Conservation (phyloP, 1,140 invertebrate species). For the Papilio dardanus region DNA sequence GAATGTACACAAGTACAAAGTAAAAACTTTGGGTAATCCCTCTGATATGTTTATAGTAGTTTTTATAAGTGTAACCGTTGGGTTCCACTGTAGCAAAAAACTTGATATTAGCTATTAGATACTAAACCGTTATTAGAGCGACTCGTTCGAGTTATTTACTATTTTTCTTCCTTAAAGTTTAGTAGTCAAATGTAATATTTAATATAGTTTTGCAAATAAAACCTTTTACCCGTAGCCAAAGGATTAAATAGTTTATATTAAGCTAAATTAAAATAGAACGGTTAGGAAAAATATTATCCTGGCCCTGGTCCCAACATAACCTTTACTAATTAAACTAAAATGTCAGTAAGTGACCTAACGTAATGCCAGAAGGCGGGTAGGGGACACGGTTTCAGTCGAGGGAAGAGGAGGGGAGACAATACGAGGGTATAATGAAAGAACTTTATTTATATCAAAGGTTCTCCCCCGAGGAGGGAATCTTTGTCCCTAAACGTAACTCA, state of each 20-base stretch:
- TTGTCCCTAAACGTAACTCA: constrained; percentile 31
- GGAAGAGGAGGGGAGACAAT: neutral
- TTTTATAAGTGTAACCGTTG: too few relatives aligned
- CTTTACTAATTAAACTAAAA: constrained; percentile 38
- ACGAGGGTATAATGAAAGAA: constrained; percentile 37
- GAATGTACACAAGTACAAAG: too few relatives aligned
- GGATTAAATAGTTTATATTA: neutral
- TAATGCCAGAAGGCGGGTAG: constrained; percentile 32
- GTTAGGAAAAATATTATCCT: constrained; percentile 7
- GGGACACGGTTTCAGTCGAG: neutral
- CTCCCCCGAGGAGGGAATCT: constrained; percentile 36
- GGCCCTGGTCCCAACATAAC: constrained; percentile 13
- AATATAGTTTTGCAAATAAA: too few relatives aligned
- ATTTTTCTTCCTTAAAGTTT: too few relatives aligned
- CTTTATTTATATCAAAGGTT: constrained; percentile 38
- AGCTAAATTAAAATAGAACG: constrained; percentile 1
- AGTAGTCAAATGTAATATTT: too few relatives aligned
- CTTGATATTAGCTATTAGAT: too few relatives aligned
- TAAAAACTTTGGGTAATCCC: too few relatives aligned
- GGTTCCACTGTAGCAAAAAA: too few relatives aligned
- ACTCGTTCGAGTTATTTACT: too few relatives aligned
- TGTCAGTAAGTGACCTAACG: constrained; percentile 30
- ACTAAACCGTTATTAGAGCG: too few relatives aligned
- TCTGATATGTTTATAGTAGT: neutral
- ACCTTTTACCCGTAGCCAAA: too few relatives aligned